These are phyloP conservation scores for Drosophila sordidapex DNA, from an alignment of 2,888 invertebrate genomes.

Conservation along the genomic window DNA sequence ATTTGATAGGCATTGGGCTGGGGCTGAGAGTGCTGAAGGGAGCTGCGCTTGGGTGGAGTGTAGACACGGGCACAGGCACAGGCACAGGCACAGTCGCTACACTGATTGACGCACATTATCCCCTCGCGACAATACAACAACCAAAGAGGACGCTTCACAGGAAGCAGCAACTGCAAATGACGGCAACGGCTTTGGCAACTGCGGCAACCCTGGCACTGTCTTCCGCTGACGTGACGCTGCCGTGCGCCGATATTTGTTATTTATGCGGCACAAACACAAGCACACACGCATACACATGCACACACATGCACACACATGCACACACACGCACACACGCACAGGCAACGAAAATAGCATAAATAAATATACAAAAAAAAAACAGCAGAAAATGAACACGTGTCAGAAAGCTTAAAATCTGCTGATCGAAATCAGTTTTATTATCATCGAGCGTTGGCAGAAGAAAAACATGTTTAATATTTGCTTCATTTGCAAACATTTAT, in stretches of 20 bases:
- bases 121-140: constrained; percentile 35
- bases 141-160: constrained; percentile 10
- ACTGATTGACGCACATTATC: constrained; percentile 72
- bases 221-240: constrained; percentile 49
- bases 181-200: constrained; percentile 36
- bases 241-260: constrained; percentile 62
- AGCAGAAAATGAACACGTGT: constrained; percentile 1
- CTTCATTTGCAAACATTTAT: neutral
- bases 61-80: constrained; percentile 1
- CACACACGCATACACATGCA: constrained; percentile 20
- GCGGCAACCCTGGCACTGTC: constrained; percentile 44
- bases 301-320: neutral
- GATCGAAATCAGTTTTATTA: neutral
- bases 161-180: constrained; percentile 32
- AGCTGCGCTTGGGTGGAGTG: constrained; percentile 3
- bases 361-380: constrained; percentile 8
- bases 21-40: neutral
- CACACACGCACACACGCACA: constrained; percentile 24
- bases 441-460: neutral
- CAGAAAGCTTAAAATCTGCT: constrained; percentile 17
- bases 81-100: constrained; percentile 30
- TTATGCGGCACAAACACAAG: constrained; percentile 52
- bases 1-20: neutral
- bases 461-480: neutral
- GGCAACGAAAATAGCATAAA: constrained; percentile 10